Evolutionary conservation across 2,797 vertebrate genomes (phyloP).

Genomic region (Otus scops): DNA sequence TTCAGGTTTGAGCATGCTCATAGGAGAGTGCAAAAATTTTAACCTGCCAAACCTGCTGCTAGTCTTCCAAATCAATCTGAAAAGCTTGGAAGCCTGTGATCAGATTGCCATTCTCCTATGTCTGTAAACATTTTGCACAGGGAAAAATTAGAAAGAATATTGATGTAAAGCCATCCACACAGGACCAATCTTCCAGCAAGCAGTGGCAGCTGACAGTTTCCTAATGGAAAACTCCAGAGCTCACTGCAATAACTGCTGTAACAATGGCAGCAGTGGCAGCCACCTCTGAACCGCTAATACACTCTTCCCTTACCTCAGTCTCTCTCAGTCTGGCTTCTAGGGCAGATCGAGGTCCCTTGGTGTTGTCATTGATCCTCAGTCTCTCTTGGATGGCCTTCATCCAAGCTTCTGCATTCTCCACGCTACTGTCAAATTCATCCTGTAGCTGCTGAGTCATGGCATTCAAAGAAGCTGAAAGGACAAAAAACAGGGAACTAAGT

Average conservation of each 20-base stretch:
- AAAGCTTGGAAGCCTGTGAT: not conserved
- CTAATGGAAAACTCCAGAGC: not conserved
- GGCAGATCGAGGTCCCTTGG: constrained; percentile 86
- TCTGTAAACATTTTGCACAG: not conserved
- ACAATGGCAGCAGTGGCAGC: not conserved
- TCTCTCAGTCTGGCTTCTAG: constrained; percentile 89
- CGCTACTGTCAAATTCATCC: constrained; percentile 84
- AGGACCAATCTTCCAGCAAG: not conserved
- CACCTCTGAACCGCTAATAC: fast-evolving
- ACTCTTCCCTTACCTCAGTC: constrained; percentile 82
- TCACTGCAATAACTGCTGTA: not conserved
- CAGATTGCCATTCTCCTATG: not conserved
- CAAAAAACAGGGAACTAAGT: not conserved
- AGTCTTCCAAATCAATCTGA: not conserved
- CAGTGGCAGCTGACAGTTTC: not conserved
- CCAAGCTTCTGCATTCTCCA: constrained; percentile 87
- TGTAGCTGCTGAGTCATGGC: constrained; percentile 89
- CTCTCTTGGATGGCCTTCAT: constrained; percentile 87
- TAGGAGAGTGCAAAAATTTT: not conserved
- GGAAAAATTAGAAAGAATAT: not conserved
- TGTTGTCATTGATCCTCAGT: constrained; percentile 88
- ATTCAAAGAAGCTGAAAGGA: constrained; percentile 60
- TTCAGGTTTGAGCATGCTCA: not conserved
- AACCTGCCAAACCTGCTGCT: constrained; percentile 22
- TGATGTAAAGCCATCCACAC: not conserved